Conservation (phyloP, 2,113 vertebrate species). For the Esox niger region DNA sequence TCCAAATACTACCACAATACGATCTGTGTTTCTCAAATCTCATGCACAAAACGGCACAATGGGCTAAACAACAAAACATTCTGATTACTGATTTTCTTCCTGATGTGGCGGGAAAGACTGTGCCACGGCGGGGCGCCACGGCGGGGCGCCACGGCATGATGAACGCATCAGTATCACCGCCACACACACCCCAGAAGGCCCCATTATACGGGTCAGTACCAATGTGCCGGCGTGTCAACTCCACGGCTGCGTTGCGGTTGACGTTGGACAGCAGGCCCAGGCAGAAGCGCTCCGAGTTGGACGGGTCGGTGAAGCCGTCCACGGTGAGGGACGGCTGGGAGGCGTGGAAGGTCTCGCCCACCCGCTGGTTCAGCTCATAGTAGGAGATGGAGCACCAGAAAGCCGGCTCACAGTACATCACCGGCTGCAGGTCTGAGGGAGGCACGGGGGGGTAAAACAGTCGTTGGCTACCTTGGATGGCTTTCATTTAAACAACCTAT, state of each 20-base stretch:
- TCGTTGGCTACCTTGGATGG: too few species aligned
- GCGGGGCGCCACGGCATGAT: too few species aligned
- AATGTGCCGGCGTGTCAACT: conserved; percentile 91
- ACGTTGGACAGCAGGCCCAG: conserved; percentile 94
- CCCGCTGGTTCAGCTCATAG: conserved; percentile 97
- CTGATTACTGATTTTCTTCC: too few species aligned
- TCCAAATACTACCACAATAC: too few species aligned
- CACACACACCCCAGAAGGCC: conserved; percentile 51
- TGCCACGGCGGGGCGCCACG: too few species aligned
- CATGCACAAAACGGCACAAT: too few species aligned
- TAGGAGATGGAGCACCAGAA: conserved; percentile 99
- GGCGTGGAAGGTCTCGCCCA: conserved; percentile 97
- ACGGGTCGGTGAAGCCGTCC: conserved; percentile 97
- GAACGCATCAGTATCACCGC: too few species aligned
- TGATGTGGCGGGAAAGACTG: too few species aligned
- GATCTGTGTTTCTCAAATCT: too few species aligned
- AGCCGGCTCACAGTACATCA: conserved; percentile 97
- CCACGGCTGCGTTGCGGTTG: conserved; percentile 93
- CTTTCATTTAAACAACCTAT: too few species aligned
- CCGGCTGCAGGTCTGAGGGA: conserved; percentile 88
- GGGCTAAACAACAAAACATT: too few species aligned
- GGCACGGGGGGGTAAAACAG: background rate
- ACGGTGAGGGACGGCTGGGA: conserved; percentile 97
- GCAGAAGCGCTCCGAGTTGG: conserved; percentile 98
- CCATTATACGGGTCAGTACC: conserved; percentile 71